These are phyloP conservation scores for Periplaneta americana DNA, from an alignment of 1,140 invertebrate genomes.

Conservation along the genomic window DNA sequence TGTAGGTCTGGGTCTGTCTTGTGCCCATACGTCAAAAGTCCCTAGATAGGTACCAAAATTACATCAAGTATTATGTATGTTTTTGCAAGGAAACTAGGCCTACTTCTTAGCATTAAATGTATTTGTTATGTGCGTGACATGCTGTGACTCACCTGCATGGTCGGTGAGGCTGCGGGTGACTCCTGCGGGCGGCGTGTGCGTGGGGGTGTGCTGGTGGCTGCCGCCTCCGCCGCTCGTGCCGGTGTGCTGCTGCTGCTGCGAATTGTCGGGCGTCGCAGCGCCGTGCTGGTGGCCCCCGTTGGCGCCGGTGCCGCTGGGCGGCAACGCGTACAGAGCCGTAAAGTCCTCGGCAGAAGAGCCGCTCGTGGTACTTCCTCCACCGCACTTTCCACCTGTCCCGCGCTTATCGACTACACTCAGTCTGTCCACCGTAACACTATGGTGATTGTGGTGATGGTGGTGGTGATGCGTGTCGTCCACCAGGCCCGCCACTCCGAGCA, in stretches of 20 bases:
- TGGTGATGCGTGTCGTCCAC: constrained; percentile 65
- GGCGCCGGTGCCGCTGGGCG: constrained; percentile 16
- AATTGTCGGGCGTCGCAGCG: constrained; percentile 3
- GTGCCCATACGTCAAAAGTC: no score
- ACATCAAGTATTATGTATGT: no score
- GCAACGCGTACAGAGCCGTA: constrained; percentile 58
- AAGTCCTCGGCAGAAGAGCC: constrained; percentile 72
- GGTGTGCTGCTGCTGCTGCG: background rate
- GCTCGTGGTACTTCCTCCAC: constrained; percentile 60
- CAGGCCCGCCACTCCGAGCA: constrained; percentile 67
- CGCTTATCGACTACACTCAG: constrained; percentile 33
- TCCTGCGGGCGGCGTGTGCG: constrained; percentile 50
- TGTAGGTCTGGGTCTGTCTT: no score
- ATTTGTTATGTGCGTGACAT: no score
- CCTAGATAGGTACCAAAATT: no score
- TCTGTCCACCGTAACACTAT: constrained; percentile 32
- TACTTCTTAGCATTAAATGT: no score
- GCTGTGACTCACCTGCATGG: background rate
- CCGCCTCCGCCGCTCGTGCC: constrained; percentile 5
- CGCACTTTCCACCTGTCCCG: constrained; percentile 45
- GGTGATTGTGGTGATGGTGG: constrained; percentile 37
- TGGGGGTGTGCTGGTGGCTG: constrained; percentile 48
- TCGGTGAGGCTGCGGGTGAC: constrained; percentile 35
- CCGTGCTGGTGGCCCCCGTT: background rate
- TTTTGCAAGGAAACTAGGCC: no score